Conservation (phyloP, 2,113 vertebrate species). For the Notothenia rossii region DNA sequence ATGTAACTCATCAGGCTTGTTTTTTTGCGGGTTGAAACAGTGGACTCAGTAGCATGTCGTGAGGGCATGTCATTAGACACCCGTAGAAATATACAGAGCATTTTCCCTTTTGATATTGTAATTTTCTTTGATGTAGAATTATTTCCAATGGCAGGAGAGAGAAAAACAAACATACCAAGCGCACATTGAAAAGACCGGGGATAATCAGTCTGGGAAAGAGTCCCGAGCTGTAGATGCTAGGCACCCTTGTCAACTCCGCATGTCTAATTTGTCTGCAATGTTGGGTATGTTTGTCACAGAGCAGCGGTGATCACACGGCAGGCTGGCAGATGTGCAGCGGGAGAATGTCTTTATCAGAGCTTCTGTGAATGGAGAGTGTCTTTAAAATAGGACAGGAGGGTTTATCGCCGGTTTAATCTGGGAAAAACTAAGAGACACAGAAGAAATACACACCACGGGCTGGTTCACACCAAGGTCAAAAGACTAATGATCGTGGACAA, state of each 20-base stretch:
- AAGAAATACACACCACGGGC: slow-evolving; percentile 24
- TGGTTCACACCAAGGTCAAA: slow-evolving; percentile 58
- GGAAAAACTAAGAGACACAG: not conserved
- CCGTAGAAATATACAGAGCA: slow-evolving; percentile 51
- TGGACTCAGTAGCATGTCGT: slow-evolving; percentile 19
- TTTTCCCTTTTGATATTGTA: slow-evolving; percentile 45
- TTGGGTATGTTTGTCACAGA: slow-evolving; percentile 65
- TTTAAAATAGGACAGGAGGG: slow-evolving; percentile 39
- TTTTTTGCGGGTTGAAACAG: slow-evolving; percentile 21
- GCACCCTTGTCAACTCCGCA: slow-evolving; percentile 60
- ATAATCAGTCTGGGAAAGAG: slow-evolving; percentile 68
- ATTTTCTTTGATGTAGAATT: slow-evolving; percentile 57
- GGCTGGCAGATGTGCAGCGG: slow-evolving; percentile 62
- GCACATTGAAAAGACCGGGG: slow-evolving; percentile 24
- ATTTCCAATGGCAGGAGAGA: slow-evolving; percentile 27
- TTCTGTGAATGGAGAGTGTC: slow-evolving; percentile 31
- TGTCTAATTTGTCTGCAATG: slow-evolving; percentile 63
- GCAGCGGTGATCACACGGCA: slow-evolving; percentile 51
- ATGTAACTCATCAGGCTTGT: slow-evolving; percentile 34
- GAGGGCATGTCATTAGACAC: slow-evolving; percentile 57
- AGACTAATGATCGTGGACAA: slow-evolving; percentile 62
- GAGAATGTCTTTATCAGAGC: slow-evolving; percentile 30
- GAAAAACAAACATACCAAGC: not conserved
- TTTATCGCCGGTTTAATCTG: slow-evolving; percentile 19
- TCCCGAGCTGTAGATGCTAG: slow-evolving; percentile 57